Base-by-base conservation (phyloP, 2,888 invertebrate species). In the Spilarctia lutea region DNA sequence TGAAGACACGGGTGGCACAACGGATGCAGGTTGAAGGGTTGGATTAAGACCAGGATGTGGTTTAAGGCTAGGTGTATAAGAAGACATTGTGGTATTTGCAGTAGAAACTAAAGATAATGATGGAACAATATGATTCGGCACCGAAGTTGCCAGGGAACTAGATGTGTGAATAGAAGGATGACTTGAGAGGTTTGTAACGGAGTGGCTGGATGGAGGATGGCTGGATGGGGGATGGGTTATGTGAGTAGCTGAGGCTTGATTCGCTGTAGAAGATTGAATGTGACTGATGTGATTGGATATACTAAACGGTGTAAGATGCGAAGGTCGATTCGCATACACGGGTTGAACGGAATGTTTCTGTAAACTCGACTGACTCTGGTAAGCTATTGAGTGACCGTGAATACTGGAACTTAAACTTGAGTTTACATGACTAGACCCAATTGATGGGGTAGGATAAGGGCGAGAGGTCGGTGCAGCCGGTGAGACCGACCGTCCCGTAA, bases 381-480 rank as follows among this genome's bases (percentile, higher is more conserved):
- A 95, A 79, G 95, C 89, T 86, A 94, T 91, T 85, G 94, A 87
- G 87, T 94, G 95, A 86, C 90, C 89, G 89, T 94, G 94, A 91
- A 94, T 91, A 92, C 93, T 92, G 90, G 95, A 92, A 92, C 92
- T 93, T 88, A 92, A 86, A 91, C 91, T 94, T 83, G 95, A 94
- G 93, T 92, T 95, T 90, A 93, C 92, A 92, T 95, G 95, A 95
- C 95, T 95, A 95, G 95, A 95, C 90, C 94, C 94, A 91, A 95
- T 94, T 86, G 93, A 88, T 85, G 94, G 93, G 86, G 90, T 85
- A 80, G 93, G 92, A 80, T 91, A 94, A 81, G 94, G 92, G 86
- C 94, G 94, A 79, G 94, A 92, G 79, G 89, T 87, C 73, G 92
- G 92, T 78, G 91, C 91, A 75, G 89, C 90, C 81, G 95, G 93